Evolutionary conservation across 92 coral and sea anemone genomes (phyloP).

Genomic region (Porites rus): DNA sequence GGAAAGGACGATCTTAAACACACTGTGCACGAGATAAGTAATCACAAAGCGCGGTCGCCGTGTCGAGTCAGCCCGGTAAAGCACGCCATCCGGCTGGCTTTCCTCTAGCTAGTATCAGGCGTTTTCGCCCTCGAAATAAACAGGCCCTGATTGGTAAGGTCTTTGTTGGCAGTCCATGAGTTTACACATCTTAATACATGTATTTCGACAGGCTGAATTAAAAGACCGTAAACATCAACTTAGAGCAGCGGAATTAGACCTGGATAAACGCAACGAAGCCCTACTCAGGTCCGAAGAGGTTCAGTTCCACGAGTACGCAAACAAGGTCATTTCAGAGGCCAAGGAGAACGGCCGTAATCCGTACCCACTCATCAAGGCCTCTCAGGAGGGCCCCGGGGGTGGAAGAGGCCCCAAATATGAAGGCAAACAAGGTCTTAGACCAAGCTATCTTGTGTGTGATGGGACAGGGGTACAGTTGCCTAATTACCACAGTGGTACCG

Average conservation of each 20-base stretch:
- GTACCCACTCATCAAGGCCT: conserved; percentile 96
- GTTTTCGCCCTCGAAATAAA: no score
- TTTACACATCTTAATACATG: no score
- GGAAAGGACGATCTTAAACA: no score
- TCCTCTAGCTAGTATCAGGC: no score
- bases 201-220: conserved; percentile 67
- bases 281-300: conserved; percentile 77
- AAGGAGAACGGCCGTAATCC: conserved; percentile 91
- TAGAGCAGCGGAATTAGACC: conserved; percentile 60
- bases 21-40: no score
- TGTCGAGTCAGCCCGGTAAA: no score
- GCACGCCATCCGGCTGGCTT: no score
- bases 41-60: no score
- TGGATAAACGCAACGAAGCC: conserved; percentile 79
- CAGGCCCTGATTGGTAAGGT: no score
- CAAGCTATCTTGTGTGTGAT: conserved; percentile 93
- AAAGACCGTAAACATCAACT: conserved; percentile 49
- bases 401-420: conserved; percentile 96
- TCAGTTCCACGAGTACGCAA: conserved; percentile 93
- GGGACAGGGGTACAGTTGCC: conserved; percentile 97
- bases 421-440: conserved; percentile 94
- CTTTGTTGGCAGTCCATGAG: no score
- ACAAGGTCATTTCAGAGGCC: conserved; percentile 82
- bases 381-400: conserved; percentile 98
- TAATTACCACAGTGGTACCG: conserved; percentile 85